phyloP scores from a whole-genome alignment of 2,113 vertebrate genomes.

The Peucedramus taeniatus region DNA sequence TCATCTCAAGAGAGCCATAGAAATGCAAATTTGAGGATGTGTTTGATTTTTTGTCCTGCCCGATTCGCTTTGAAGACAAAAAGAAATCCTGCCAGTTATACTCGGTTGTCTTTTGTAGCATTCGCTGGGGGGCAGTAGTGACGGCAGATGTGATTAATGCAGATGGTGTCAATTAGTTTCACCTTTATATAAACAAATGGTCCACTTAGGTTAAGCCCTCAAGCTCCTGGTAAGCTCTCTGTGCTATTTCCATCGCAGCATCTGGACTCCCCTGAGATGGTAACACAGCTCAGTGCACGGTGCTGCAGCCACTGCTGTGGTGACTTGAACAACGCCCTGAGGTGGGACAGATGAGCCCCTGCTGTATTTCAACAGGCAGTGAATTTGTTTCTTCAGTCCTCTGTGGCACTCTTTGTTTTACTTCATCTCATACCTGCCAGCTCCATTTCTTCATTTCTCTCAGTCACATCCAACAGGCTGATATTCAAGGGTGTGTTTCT shows the following conservation, averaged over 20 bases:
- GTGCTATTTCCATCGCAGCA: background rate
- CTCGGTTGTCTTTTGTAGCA: background rate
- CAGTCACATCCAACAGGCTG: background rate
- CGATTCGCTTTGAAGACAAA: background rate
- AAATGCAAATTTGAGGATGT: background rate
- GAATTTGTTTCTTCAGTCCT: background rate
- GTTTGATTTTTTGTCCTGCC: background rate
- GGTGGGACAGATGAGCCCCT: background rate
- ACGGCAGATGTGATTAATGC: background rate
- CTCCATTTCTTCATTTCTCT: background rate
- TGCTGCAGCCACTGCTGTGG: background rate
- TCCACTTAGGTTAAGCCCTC: background rate
- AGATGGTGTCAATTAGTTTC: background rate
- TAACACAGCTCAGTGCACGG: background rate
- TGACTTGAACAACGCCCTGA: background rate
- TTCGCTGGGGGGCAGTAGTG: background rate
- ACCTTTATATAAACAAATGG: background rate
- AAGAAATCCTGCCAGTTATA: background rate
- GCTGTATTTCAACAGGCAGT: background rate
- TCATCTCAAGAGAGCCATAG: background rate
- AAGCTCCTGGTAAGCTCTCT: background rate
- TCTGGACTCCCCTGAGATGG: background rate
- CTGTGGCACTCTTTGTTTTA: background rate
- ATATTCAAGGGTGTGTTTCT: background rate
- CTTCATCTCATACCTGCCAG: rapidly evolving